These are phyloP conservation scores for Liparis tanakae DNA, from an alignment of 2,797 vertebrate genomes.

Conservation along the genomic window DNA sequence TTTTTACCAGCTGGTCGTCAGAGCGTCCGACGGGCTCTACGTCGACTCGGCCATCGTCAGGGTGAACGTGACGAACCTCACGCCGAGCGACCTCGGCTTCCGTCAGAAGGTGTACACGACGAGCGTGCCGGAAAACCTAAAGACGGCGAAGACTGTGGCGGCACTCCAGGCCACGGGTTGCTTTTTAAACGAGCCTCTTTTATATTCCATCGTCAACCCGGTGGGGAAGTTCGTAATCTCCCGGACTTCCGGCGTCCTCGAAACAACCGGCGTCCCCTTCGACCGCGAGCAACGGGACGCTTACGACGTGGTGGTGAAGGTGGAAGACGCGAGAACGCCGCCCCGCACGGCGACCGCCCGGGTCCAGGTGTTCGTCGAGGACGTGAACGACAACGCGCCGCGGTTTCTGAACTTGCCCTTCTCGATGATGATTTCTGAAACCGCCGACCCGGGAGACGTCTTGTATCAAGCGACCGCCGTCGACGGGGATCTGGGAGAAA, in stretches of 20 bases:
- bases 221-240: slow-evolving; percentile 86
- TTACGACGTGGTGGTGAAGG: slow-evolving; percentile 88
- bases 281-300: slow-evolving; percentile 88
- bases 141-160: slow-evolving; percentile 79
- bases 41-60: slow-evolving; percentile 86
- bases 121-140: slow-evolving; percentile 86
- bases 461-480: slow-evolving; percentile 91
- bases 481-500: slow-evolving; percentile 90
- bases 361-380: slow-evolving; percentile 91
- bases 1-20: slow-evolving; percentile 84
- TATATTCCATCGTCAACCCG: slow-evolving; percentile 88
- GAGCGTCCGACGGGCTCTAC: slow-evolving; percentile 90
- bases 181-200: slow-evolving; percentile 90
- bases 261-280: slow-evolving; percentile 89
- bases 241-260: slow-evolving; percentile 88
- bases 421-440: slow-evolving; percentile 89
- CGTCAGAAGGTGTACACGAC: slow-evolving; percentile 80
- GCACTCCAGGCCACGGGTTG: slow-evolving; percentile 85
- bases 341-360: slow-evolving; percentile 85
- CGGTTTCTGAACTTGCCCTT: slow-evolving; percentile 92
- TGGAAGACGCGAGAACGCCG: slow-evolving; percentile 87
- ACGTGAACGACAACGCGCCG: slow-evolving; percentile 92
- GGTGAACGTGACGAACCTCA: slow-evolving; percentile 82
- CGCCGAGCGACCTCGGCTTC: slow-evolving; percentile 84
- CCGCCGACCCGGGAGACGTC: slow-evolving; percentile 92